Base-by-base conservation (phyloP, 2,113 vertebrate species). In the Choloepus hoffmanni region DNA sequence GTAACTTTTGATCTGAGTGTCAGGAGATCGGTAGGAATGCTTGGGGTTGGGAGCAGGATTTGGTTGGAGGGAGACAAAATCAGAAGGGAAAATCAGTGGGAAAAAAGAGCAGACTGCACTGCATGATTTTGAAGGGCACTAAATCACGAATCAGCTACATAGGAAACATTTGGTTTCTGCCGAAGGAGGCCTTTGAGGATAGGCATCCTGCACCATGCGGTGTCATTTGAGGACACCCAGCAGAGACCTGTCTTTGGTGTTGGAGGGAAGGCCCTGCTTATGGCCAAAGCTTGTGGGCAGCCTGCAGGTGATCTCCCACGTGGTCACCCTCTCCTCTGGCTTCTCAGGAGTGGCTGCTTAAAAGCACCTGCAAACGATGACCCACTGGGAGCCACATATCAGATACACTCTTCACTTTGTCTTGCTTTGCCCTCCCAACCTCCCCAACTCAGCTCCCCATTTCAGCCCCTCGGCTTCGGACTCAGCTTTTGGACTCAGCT, bases 261-360 rank as follows among this genome's bases (percentile, higher is more conserved):
- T 68, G 30, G 26, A 81, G 4, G 7, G 10, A 76, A 76, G 26
- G 18, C 7, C 28, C 24, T 2, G 9, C 3, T 83, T 53, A 70
- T 0, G 7, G 4, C 1, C 2, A 7, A 55, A 77, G 1, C 11
- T 1, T 1, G 19, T 24, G 30, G 36, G 1, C 5, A 33, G 0
- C 6, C 15, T 4, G 19, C 16, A 24, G 21, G 12, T 7, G 2
- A 21, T 65, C 4, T 9, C 26, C 3, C 5, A 1, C 5, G 3
- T 2, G 8, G 1, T 2, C 55, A 1, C 18, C 30, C 13, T 55
- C 23, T 73, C 43, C 9, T 48, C 50, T 65, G 81, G 21, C 3
- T 2, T 77, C 3, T 5, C 11, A 45, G 0, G 4, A 70, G 53
- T 4, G 21, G 28, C n/a, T 55, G 3, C 4, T 15, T 70, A 24